phyloP scores from a whole-genome alignment of 2,113 vertebrate species.

The Climacteris rufus region DNA sequence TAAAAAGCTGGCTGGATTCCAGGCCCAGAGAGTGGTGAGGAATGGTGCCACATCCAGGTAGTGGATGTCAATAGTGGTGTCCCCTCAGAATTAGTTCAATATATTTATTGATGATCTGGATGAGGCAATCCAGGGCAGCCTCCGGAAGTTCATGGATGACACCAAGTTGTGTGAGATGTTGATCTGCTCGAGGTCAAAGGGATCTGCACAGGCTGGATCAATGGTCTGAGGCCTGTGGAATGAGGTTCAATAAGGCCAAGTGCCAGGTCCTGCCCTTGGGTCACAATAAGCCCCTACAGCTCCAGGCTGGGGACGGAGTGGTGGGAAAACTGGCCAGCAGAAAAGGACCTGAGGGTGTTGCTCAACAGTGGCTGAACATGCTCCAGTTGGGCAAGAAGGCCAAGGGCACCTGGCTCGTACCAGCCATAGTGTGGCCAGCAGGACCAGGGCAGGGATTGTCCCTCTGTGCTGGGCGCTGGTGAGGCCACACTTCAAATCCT shows the following conservation, averaged over 20 bases:
- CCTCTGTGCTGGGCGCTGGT: not conserved
- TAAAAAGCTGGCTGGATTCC: not conserved
- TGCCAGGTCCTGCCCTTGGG: not conserved
- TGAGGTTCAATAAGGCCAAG: not conserved
- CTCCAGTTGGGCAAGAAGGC: not conserved
- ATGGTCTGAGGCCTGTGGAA: no score
- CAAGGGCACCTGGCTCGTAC: not conserved
- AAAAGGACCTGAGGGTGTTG: not conserved
- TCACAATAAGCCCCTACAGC: not conserved
- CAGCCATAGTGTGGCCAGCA: not conserved
- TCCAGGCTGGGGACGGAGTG: not conserved
- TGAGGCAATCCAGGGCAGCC: no score
- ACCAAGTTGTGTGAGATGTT: not conserved
- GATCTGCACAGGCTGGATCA: not conserved
- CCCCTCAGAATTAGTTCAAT: not conserved
- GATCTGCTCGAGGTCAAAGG: not conserved
- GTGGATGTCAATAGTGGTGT: not conserved
- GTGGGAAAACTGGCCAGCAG: not conserved
- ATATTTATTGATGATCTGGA: not conserved
- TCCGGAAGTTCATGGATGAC: accelerated
- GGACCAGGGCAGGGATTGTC: not conserved
- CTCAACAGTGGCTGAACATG: not conserved
- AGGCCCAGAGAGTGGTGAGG: not conserved
- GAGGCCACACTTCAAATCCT: not conserved
- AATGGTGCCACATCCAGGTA: not conserved